Percentiles rank a stretch among this genome's conserved stretches.
These are phyloP conservation scores for Sorex fumeus DNA, from an alignment of 2,113 vertebrate genomes.

Conservation along the genomic window DNA sequence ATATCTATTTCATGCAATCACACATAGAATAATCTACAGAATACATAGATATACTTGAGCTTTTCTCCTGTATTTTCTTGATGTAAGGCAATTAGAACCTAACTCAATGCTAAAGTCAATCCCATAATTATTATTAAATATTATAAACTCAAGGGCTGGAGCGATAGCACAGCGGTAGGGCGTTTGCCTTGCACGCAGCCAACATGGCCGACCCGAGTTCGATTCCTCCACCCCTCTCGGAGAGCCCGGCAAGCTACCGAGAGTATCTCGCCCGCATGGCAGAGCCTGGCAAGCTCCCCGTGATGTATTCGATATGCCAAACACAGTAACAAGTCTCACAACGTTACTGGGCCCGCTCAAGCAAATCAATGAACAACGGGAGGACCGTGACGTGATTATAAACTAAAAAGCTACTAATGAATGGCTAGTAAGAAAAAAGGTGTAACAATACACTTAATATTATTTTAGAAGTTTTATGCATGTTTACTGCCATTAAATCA, in stretches of 20 bases:
- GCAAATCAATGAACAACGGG: too few relatives aligned
- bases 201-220: too few relatives aligned
- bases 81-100: neutral
- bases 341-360: too few relatives aligned
- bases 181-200: too few relatives aligned
- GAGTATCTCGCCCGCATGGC: too few relatives aligned
- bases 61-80: neutral
- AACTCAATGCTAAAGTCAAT: neutral
- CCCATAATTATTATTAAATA: slow-evolving; percentile 17
- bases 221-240: too few relatives aligned
- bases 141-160: slow-evolving; percentile 11
- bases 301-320: too few relatives aligned
- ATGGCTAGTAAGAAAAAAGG: neutral
- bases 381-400: too few relatives aligned
- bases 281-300: too few relatives aligned
- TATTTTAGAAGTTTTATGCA: slow-evolving; percentile 1
- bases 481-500: neutral
- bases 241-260: too few relatives aligned
- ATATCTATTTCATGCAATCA: neutral
- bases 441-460: neutral
- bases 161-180: too few relatives aligned
- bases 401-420: neutral
- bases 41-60: neutral
- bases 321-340: too few relatives aligned
- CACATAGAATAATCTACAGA: neutral